Conservation (phyloP, 2,113 vertebrate genomes). For the Microcebus tavaratra region DNA sequence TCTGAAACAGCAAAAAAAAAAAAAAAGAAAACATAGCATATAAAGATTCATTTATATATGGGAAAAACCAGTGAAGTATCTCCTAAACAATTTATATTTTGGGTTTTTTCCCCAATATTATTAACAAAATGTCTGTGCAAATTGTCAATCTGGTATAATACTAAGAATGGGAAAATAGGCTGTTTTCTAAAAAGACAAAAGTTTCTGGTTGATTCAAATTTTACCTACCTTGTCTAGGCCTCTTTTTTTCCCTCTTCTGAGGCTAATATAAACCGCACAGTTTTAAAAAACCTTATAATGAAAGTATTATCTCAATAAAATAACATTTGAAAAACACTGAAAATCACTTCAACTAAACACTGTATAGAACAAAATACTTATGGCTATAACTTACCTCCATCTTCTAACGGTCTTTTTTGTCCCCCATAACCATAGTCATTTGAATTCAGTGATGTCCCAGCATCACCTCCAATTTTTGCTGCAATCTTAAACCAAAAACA, state of each 20-base stretch:
- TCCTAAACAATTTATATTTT: neutral
- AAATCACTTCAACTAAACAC: slow-evolving; percentile 41
- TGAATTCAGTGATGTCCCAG: slow-evolving; percentile 90
- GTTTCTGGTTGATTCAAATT: slow-evolving; percentile 29
- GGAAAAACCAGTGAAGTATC: slow-evolving; percentile 44
- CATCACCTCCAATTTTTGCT: slow-evolving; percentile 98
- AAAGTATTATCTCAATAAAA: slow-evolving; percentile 43
- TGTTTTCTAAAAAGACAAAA: slow-evolving; percentile 27
- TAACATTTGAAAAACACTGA: neutral
- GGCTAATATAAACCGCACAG: slow-evolving; percentile 26
- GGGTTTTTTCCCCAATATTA: neutral
- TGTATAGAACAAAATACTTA: slow-evolving; percentile 8
- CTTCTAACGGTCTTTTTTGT: slow-evolving; percentile 98
- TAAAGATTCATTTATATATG: slow-evolving; percentile 60
- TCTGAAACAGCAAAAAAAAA: slow-evolving; percentile 61
- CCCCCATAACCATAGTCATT: slow-evolving; percentile 97
- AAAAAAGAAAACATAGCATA: slow-evolving; percentile 63
- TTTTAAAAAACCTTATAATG: slow-evolving; percentile 42
- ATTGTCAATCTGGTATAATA: slow-evolving; percentile 39
- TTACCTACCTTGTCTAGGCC: slow-evolving; percentile 69
- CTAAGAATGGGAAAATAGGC: slow-evolving; percentile 1
- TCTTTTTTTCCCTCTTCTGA: neutral
- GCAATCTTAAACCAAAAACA: slow-evolving; percentile 89
- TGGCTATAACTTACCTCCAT: slow-evolving; percentile 91
- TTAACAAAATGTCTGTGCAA: slow-evolving; percentile 64